Conservation (phyloP, 2,797 vertebrate genomes). For the Acropternis orthonyx region DNA sequence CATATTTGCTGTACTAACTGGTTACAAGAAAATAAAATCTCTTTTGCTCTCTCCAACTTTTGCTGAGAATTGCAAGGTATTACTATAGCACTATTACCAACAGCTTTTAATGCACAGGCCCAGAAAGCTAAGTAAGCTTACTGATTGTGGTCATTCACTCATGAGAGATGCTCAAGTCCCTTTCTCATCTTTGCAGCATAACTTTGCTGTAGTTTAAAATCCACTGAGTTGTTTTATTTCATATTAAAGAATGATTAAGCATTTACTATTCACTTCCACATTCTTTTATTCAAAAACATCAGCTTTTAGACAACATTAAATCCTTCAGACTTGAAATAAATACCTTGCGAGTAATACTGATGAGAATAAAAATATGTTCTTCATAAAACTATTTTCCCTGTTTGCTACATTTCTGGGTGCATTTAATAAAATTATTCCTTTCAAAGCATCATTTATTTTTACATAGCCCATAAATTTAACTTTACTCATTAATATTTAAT, state of each 20-base stretch:
- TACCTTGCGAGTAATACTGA: neutral
- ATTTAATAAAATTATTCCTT: neutral
- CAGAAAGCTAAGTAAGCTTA: accelerated
- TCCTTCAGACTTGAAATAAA: neutral
- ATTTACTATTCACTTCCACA: neutral
- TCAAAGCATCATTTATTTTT: neutral
- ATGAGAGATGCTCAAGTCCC: neutral
- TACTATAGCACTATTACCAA: neutral
- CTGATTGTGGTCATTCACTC: neutral
- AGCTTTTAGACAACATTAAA: neutral
- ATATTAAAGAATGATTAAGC: neutral
- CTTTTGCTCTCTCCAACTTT: neutral
- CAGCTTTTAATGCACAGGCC: neutral
- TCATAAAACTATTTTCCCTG: neutral
- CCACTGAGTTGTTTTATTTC: neutral
- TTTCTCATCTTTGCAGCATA: neutral
- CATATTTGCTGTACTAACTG: neutral
- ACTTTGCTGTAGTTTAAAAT: neutral
- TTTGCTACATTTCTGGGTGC: neutral
- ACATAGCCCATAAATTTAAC: neutral
- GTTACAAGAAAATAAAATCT: neutral
- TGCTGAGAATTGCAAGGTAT: neutral
- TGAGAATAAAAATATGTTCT: neutral
- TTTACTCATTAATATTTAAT: neutral
- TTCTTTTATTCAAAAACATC: neutral